Percentiles rank a stretch among this genome's conserved stretches.
These are phyloP conservation scores for Rhagoletis zephyria DNA, from an alignment of 1,140 invertebrate genomes.

Conservation along the genomic window DNA sequence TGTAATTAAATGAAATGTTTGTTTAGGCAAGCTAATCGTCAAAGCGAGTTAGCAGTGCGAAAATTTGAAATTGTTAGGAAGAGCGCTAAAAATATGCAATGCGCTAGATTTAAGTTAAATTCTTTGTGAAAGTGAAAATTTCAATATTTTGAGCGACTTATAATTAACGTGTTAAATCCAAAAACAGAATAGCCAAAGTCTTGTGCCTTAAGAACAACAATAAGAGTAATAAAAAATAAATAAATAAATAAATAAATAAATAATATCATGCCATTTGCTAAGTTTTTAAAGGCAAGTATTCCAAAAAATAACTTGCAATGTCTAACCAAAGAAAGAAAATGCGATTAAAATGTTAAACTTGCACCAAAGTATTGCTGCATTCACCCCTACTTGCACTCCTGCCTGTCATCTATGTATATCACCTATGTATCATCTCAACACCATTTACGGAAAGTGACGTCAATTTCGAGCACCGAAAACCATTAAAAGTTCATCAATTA, in stretches of 20 bases:
- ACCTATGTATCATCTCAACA: not conserved
- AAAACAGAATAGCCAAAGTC: too few relatives aligned
- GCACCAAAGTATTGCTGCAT: constrained; percentile 13
- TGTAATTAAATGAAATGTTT: constrained; percentile 41
- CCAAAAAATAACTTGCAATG: not conserved
- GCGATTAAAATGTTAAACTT: constrained; percentile 30
- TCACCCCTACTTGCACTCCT: not conserved
- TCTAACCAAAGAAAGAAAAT: not conserved
- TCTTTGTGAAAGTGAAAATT: too few relatives aligned
- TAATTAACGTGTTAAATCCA: too few relatives aligned
- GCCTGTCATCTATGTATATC: not conserved
- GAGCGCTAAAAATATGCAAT: not conserved
- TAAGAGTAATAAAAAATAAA: too few relatives aligned
- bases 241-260: not conserved
- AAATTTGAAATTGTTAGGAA: not conserved
- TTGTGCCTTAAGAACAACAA: too few relatives aligned
- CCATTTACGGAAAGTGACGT: constrained; percentile 38
- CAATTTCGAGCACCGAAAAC: constrained; percentile 24
- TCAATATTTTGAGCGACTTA: too few relatives aligned
- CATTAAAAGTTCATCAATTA: constrained; percentile 47
- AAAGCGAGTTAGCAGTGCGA: constrained; percentile 27
- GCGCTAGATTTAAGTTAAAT: too few relatives aligned
- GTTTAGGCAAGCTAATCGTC: constrained; percentile 13
- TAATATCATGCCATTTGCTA: not conserved
- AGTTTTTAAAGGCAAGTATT: too few relatives aligned